Evolutionary conservation across 2,797 vertebrate species (phyloP).

Genomic region (Choloepus didactylus): DNA sequence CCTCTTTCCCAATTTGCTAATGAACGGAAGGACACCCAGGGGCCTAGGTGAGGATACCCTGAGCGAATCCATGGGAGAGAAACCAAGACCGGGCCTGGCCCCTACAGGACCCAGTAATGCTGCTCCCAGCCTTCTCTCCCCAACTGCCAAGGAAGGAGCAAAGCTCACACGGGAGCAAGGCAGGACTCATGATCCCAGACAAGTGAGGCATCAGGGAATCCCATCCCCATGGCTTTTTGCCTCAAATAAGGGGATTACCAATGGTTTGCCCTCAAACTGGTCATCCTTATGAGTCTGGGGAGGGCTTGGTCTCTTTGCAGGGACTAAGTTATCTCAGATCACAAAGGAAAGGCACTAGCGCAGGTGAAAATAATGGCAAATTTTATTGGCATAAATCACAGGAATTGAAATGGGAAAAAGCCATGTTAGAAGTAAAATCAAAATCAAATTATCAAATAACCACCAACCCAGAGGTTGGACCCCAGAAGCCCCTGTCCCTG

Average conservation of each 20-base stretch:
- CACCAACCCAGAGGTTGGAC: constrained; percentile 67
- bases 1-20: background rate
- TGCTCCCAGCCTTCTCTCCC: background rate
- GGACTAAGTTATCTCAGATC: accelerated
- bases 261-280: background rate
- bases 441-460: constrained; percentile 72
- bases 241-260: background rate
- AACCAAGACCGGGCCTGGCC: background rate
- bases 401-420: constrained; percentile 85
- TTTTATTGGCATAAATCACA: constrained; percentile 90
- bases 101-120: too few species aligned
- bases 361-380: constrained; percentile 78
- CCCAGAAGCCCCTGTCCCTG: constrained; percentile 39
- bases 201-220: background rate
- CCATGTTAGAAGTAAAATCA: constrained; percentile 79
- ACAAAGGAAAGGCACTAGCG: constrained; percentile 33
- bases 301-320: background rate
- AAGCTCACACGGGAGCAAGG: background rate
- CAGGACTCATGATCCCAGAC: background rate
- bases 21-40: background rate
- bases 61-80: background rate
- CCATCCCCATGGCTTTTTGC: background rate
- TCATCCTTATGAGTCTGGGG: background rate
- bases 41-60: background rate
- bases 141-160: background rate